A percentile compares a stretch with the other conserved stretches of the same genome.
Evolutionary conservation across 2,113 vertebrate genomes (phyloP).

Genomic region (Campylomormyrus numenius): DNA sequence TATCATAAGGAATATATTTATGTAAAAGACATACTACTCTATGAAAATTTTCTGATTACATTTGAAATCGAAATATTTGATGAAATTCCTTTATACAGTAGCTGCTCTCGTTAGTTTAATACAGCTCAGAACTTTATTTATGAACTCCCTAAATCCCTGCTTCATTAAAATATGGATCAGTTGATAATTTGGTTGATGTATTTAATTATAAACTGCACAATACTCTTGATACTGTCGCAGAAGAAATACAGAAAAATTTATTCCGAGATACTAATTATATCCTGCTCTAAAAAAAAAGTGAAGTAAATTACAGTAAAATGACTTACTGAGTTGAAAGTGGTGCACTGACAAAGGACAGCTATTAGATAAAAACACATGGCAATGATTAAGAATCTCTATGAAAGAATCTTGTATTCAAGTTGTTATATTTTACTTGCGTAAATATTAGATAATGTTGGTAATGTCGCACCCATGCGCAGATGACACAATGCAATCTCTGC

Average conservation of each 20-base stretch:
- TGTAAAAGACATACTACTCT: neutral
- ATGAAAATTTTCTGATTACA: neutral
- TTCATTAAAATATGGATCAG: neutral
- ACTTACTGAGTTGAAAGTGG: neutral
- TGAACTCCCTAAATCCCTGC: neutral
- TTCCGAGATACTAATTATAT: neutral
- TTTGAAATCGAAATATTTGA: neutral
- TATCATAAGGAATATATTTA: neutral
- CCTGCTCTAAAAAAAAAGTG: neutral
- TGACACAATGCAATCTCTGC: neutral
- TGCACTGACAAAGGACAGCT: neutral
- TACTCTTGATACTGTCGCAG: neutral
- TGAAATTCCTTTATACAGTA: neutral
- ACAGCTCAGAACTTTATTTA: neutral
- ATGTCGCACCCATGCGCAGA: neutral
- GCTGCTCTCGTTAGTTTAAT: neutral
- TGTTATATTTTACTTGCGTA: neutral
- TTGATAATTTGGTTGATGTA: conserved; percentile 1
- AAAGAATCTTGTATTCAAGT: neutral
- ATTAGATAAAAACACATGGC: neutral
- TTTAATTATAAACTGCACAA: conserved; percentile 1
- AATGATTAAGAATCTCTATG: neutral
- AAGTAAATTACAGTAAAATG: conserved; percentile 1
- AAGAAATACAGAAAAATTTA: neutral
- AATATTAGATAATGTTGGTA: neutral